Conservation (phyloP, 2,888 invertebrate species). For the Cryptus viduatorius region DNA sequence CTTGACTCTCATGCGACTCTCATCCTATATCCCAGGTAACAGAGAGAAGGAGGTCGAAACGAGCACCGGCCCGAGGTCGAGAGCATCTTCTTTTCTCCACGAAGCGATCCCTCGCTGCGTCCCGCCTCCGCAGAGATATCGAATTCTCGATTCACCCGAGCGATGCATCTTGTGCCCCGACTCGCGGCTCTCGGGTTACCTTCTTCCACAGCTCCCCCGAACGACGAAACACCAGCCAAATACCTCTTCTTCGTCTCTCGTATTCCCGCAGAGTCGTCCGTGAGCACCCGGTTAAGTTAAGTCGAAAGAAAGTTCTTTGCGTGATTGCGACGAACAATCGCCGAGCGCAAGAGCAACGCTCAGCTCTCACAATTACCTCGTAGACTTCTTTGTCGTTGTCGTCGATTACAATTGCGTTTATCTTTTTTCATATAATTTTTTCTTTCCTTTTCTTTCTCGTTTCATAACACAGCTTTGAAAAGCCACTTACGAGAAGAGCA, state of each 20-base stretch:
- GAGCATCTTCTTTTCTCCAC: constrained; percentile 51
- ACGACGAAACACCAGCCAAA: constrained; percentile 55
- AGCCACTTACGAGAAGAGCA: constrained; percentile 39
- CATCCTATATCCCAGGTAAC: constrained; percentile 53
- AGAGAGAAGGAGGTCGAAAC: constrained; percentile 59
- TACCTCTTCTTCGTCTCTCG: constrained; percentile 57
- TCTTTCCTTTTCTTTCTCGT: not conserved
- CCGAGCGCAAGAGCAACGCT: constrained; percentile 46
- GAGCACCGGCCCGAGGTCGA: constrained; percentile 53
- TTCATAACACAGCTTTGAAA: constrained; percentile 1
- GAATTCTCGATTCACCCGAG: constrained; percentile 66
- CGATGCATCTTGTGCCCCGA: constrained; percentile 63
- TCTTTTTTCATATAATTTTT: not conserved
- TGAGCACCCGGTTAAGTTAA: constrained; percentile 11
- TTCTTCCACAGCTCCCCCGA: constrained; percentile 44
- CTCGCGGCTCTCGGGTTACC: constrained; percentile 64
- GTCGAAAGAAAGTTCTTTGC: constrained; percentile 52
- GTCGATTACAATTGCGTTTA: not conserved
- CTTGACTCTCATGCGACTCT: constrained; percentile 70
- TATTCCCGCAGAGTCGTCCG: constrained; percentile 43
- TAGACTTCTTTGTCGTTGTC: constrained; percentile 6
- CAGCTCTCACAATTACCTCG: constrained; percentile 53
- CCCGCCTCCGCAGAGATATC: constrained; percentile 68
- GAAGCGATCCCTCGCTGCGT: constrained; percentile 41
- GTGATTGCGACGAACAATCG: constrained; percentile 54